phyloP scores from a whole-genome alignment of 2,113 vertebrate genomes.

The Phocoena phocoena region DNA sequence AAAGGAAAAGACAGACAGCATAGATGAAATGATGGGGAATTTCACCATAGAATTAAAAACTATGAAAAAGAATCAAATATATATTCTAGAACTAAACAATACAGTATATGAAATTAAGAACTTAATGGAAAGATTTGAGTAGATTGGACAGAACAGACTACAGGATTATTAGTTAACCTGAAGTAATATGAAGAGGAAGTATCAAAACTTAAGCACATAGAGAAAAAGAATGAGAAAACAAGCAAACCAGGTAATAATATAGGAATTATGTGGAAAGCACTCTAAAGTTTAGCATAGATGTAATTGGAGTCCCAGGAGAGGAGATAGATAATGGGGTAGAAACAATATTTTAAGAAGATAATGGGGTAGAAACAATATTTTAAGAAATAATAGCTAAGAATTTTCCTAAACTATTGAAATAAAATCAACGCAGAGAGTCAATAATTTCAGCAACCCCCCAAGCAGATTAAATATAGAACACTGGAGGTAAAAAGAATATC shows the following conservation, averaged over 20 bases:
- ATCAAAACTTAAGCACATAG: background rate
- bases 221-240: constrained; percentile 3
- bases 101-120: background rate
- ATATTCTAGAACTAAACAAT: background rate
- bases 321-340: background rate
- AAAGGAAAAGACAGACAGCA: background rate
- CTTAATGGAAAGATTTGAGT: background rate
- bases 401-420: constrained; percentile 32
- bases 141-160: background rate
- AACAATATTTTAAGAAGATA: constrained; percentile 9
- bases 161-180: background rate
- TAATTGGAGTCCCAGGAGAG: background rate
- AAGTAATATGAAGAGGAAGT: constrained; percentile 21
- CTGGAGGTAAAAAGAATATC: background rate
- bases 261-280: background rate
- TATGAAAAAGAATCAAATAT: background rate
- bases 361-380: background rate
- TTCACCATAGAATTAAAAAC: constrained; percentile 1
- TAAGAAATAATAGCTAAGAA: constrained; percentile 1
- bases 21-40: background rate
- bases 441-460: background rate
- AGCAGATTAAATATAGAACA: background rate
- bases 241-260: background rate
- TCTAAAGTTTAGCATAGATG: background rate
- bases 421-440: background rate